Evolutionary conservation across 2,888 invertebrate species (phyloP).

Genomic region (Geotrupes spiniger): DNA sequence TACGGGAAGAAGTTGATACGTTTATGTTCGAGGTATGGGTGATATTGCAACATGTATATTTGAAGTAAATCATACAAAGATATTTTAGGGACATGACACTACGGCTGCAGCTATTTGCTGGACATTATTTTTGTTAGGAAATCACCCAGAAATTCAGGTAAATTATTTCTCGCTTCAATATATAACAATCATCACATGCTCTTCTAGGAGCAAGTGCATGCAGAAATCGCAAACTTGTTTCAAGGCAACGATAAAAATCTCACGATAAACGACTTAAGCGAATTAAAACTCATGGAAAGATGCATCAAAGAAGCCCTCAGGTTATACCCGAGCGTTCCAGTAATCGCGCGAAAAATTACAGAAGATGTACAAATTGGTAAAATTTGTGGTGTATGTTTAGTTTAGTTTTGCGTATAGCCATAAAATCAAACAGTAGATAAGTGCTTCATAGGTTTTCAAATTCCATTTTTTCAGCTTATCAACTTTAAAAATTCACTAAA

Average conservation of each 20-base stretch:
- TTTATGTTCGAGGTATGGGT: too few species aligned
- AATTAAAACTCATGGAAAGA: slow-evolving; percentile 45
- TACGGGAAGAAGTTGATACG: too few species aligned
- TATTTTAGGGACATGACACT: slow-evolving; percentile 12
- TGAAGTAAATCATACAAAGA: neutral
- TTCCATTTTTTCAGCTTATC: too few species aligned
- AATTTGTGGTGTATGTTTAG: slow-evolving; percentile 7
- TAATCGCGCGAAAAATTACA: slow-evolving; percentile 39
- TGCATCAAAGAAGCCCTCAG: slow-evolving; percentile 46
- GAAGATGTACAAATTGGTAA: slow-evolving; percentile 41
- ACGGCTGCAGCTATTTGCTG: slow-evolving; percentile 7
- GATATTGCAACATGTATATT: slow-evolving; percentile 4
- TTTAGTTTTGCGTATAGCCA: neutral
- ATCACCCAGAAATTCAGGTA: slow-evolving; percentile 10
- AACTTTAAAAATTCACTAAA: too few species aligned
- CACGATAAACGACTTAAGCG: slow-evolving; percentile 37
- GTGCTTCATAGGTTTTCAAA: too few species aligned
- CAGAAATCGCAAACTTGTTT: too few species aligned
- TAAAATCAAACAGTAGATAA: too few species aligned
- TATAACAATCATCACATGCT: slow-evolving; percentile 1
- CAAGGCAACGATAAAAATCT: too few species aligned
- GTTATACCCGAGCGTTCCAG: slow-evolving; percentile 46
- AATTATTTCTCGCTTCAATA: neutral
- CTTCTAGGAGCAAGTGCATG: slow-evolving; percentile 39
- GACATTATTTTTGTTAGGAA: too few species aligned